Conservation (phyloP, 2,797 vertebrate species). For the Falco biarmicus region DNA sequence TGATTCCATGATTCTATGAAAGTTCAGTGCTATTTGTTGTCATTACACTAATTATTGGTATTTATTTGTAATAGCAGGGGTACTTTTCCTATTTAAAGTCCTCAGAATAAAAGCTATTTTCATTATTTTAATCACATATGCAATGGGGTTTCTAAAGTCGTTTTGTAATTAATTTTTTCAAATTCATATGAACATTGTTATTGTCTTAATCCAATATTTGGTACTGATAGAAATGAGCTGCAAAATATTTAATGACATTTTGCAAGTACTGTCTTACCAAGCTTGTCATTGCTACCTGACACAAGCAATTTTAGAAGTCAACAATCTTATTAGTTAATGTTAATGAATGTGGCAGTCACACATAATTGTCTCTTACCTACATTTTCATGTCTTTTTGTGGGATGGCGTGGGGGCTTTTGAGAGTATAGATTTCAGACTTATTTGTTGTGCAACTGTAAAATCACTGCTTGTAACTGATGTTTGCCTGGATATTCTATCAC, state of each 20-base stretch:
- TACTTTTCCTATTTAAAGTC: not conserved
- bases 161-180: not conserved
- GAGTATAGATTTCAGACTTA: not conserved
- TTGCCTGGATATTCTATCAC: not conserved
- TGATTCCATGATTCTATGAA: too few species aligned
- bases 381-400: constrained; percentile 30
- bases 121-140: not conserved
- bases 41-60: not conserved
- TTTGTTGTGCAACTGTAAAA: not conserved
- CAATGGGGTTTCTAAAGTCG: not conserved
- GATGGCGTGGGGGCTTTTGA: not conserved
- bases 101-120: not conserved
- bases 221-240: not conserved
- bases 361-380: not conserved
- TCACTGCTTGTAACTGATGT: not conserved
- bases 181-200: not conserved
- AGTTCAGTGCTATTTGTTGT: not conserved
- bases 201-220: not conserved
- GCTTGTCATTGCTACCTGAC: constrained; percentile 20
- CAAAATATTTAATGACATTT: constrained; percentile 17
- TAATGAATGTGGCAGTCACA: constrained; percentile 44
- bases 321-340: constrained; percentile 12
- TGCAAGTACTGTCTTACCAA: not conserved
- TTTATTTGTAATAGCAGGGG: not conserved
- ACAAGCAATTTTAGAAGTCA: constrained; percentile 39